Evolutionary conservation across 92 coral and sea anemone genomes (phyloP).

Genomic region (Montipora capitata): DNA sequence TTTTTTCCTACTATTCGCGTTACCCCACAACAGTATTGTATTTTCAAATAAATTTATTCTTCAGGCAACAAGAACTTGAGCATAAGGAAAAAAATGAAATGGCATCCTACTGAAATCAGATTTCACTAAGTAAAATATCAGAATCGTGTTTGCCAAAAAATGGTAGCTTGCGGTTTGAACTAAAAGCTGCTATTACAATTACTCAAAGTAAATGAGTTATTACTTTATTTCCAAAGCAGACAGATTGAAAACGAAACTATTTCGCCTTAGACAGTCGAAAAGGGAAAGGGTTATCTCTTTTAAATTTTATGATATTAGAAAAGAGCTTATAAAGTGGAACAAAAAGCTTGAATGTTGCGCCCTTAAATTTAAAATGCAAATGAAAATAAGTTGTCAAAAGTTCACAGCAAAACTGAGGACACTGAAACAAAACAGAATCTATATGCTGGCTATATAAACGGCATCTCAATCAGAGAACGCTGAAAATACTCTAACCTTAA

Average conservation of each 20-base stretch:
- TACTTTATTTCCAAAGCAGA: neutral
- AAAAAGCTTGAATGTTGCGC: conserved; percentile 2
- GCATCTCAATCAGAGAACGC: too few relatives aligned
- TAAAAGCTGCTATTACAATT: neutral
- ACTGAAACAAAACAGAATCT: too few relatives aligned
- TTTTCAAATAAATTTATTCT: too few relatives aligned
- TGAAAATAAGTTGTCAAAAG: neutral
- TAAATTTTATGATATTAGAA: neutral
- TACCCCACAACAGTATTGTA: too few relatives aligned
- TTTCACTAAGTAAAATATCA: neutral
- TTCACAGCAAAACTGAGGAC: too few relatives aligned
- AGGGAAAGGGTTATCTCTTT: too few relatives aligned
- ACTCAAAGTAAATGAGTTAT: neutral
- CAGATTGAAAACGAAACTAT: neutral
- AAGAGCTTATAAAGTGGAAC: neutral
- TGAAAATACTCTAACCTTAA: too few relatives aligned
- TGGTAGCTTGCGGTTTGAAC: conserved; percentile 18
- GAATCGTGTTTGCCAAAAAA: neutral
- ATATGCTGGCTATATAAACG: too few relatives aligned
- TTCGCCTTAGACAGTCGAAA: neutral
- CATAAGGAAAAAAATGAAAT: too few relatives aligned
- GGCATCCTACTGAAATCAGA: too few relatives aligned
- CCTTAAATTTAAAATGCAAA: conserved; percentile 3
- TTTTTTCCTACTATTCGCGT: neutral
- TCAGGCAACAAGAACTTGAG: too few relatives aligned